Percentiles rank a stretch among this genome's conserved stretches.
Conservation (phyloP, 2,888 invertebrate genomes). For the Drosophila neonasuta region DNA sequence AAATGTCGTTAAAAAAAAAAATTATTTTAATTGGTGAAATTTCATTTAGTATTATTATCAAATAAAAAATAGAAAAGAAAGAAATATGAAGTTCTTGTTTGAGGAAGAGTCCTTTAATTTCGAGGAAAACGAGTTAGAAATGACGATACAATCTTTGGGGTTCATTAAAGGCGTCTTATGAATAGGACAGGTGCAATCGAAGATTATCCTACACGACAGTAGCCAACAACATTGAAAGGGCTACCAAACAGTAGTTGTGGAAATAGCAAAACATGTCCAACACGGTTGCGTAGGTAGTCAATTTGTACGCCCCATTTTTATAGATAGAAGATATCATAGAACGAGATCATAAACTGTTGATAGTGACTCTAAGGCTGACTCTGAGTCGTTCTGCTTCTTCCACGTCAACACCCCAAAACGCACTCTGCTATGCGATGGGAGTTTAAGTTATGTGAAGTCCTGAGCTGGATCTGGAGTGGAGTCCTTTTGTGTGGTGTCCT, state of each 20-base stretch:
- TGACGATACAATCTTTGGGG: constrained; percentile 19
- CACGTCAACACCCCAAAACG: constrained; percentile 37
- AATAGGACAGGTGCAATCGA: constrained; percentile 45
- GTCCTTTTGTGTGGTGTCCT: constrained; percentile 1
- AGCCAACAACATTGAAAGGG: constrained; percentile 15
- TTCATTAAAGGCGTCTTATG: constrained; percentile 46
- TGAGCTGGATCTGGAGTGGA: background rate
- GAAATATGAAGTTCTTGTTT: constrained; percentile 14
- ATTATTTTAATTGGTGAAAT: too few species aligned
- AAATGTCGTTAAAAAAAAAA: too few species aligned
- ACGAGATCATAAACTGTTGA: constrained; percentile 63
- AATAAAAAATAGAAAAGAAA: too few species aligned
- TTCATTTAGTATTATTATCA: too few species aligned
- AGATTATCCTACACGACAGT: constrained; percentile 30
- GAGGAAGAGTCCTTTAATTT: constrained; percentile 32
- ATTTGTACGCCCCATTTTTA: constrained; percentile 52
- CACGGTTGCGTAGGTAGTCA: constrained; percentile 47
- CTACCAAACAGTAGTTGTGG: constrained; percentile 47
- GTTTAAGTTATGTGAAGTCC: constrained; percentile 37
- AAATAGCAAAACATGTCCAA: constrained; percentile 16
- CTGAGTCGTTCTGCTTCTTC: constrained; percentile 1
- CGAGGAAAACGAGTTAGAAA: constrained; percentile 33
- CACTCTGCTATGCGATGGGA: constrained; percentile 13
- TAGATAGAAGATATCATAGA: constrained; percentile 24
- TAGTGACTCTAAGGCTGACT: constrained; percentile 28